A percentile compares a stretch with the other conserved stretches of the same genome.
These are phyloP conservation scores for Thaumatotibia leucotreta DNA, from an alignment of 1,140 invertebrate species.

Conservation along the genomic window DNA sequence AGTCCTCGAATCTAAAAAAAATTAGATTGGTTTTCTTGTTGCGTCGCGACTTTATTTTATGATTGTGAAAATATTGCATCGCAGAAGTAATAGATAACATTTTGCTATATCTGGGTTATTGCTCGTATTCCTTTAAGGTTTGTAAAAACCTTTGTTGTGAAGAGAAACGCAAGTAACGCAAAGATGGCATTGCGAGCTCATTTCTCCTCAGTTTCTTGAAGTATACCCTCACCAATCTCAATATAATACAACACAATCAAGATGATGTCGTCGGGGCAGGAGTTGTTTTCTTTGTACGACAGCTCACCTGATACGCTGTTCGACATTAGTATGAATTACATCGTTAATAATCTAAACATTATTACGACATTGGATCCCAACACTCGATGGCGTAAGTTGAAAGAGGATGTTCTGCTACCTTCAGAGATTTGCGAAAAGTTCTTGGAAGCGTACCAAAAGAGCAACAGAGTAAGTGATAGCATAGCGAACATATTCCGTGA, in stretches of 20 bases:
- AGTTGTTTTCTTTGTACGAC: slow-evolving; percentile 43
- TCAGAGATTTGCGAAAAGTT: slow-evolving; percentile 72
- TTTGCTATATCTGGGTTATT: background rate
- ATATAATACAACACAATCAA: background rate
- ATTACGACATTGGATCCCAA: slow-evolving; percentile 44
- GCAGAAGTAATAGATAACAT: background rate
- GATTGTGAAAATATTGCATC: background rate
- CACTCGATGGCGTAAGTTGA: slow-evolving; percentile 44
- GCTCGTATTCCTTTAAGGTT: background rate
- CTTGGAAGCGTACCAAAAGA: slow-evolving; percentile 79
- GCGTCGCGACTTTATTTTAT: slow-evolving; percentile 5
- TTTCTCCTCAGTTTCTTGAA: slow-evolving; percentile 26
- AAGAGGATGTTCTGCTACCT: slow-evolving; percentile 58
- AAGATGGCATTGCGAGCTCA: slow-evolving; percentile 20
- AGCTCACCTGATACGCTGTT: slow-evolving; percentile 47
- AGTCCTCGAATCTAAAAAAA: background rate
- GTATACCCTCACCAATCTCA: background rate
- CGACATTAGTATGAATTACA: slow-evolving; percentile 47
- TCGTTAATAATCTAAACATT: slow-evolving; percentile 49
- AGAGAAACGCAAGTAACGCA: slow-evolving; percentile 17
- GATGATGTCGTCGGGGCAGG: slow-evolving; percentile 38
- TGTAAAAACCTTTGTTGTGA: background rate
- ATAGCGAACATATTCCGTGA: slow-evolving; percentile 86
- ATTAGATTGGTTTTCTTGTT: slow-evolving; percentile 13
- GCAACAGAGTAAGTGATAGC: slow-evolving; percentile 78